Evolutionary conservation across 2,797 vertebrate genomes (phyloP).

Genomic region (Silurus aristotelis): DNA sequence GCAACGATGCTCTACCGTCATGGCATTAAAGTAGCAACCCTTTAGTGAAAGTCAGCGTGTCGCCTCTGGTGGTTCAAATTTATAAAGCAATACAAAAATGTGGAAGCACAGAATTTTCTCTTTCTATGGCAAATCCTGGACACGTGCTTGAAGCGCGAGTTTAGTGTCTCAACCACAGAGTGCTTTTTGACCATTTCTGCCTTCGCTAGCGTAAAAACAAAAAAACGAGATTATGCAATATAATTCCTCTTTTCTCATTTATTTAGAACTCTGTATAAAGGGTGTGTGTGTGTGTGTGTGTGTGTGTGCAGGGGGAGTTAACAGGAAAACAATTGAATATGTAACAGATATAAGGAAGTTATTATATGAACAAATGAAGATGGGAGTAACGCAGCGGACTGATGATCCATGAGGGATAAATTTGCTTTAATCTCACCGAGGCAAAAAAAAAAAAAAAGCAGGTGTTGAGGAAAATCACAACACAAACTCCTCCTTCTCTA

Average conservation of each 20-base stretch:
- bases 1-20: constrained; percentile 13
- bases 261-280: constrained; percentile 8
- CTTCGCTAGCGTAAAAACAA: constrained; percentile 45
- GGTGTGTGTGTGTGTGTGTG: background rate
- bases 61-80: constrained; percentile 63
- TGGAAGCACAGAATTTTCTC: constrained; percentile 68
- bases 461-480: background rate
- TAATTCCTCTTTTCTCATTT: background rate
- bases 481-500: background rate
- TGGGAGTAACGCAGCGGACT: background rate
- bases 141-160: constrained; percentile 42
- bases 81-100: constrained; percentile 56
- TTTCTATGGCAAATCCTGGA: constrained; percentile 70
- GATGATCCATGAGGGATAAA: background rate
- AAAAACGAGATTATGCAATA: constrained; percentile 37
- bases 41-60: constrained; percentile 29
- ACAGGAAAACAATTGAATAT: constrained; percentile 19
- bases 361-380: background rate
- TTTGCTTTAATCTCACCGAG: background rate
- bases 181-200: constrained; percentile 60
- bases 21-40: constrained; percentile 43
- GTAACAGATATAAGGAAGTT: background rate
- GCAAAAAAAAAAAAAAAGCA: background rate
- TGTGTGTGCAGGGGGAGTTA: background rate
- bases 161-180: constrained; percentile 52